Evolutionary conservation across 2,888 invertebrate species (phyloP).

Genomic region (Dione vanillae): DNA sequence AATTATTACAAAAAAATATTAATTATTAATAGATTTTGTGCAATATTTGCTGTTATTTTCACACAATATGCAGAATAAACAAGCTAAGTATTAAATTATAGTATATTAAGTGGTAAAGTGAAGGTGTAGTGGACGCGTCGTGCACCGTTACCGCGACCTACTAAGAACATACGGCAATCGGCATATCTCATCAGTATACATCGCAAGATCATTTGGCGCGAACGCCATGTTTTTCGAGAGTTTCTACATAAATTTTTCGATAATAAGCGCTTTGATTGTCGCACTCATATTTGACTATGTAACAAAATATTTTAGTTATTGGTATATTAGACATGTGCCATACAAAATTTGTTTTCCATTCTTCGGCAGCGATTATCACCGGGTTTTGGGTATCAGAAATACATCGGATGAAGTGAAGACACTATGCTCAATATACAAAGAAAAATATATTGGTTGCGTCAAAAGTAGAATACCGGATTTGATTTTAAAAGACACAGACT

Average conservation of each 20-base stretch:
- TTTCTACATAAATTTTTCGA: slow-evolving; percentile 67
- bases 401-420: slow-evolving; percentile 70
- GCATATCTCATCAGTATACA: slow-evolving; percentile 58
- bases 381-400: slow-evolving; percentile 67
- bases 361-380: slow-evolving; percentile 74
- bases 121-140: slow-evolving; percentile 16
- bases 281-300: slow-evolving; percentile 75
- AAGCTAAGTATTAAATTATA: not conserved
- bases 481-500: slow-evolving; percentile 74
- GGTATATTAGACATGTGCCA: slow-evolving; percentile 76
- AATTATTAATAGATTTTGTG: not conserved
- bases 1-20: not conserved
- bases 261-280: slow-evolving; percentile 63
- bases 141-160: slow-evolving; percentile 76
- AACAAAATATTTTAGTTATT: slow-evolving; percentile 79
- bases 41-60: not conserved
- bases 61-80: not conserved
- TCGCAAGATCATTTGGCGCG: slow-evolving; percentile 59
- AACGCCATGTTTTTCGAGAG: slow-evolving; percentile 81
- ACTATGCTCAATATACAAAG: slow-evolving; percentile 64
- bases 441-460: slow-evolving; percentile 71
- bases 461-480: slow-evolving; percentile 78
- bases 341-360: slow-evolving; percentile 70
- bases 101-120: slow-evolving; percentile 7
- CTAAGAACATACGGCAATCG: slow-evolving; percentile 53